These are phyloP conservation scores for Flexamia atlantica DNA, from an alignment of 2,888 invertebrate species.

Conservation along the genomic window DNA sequence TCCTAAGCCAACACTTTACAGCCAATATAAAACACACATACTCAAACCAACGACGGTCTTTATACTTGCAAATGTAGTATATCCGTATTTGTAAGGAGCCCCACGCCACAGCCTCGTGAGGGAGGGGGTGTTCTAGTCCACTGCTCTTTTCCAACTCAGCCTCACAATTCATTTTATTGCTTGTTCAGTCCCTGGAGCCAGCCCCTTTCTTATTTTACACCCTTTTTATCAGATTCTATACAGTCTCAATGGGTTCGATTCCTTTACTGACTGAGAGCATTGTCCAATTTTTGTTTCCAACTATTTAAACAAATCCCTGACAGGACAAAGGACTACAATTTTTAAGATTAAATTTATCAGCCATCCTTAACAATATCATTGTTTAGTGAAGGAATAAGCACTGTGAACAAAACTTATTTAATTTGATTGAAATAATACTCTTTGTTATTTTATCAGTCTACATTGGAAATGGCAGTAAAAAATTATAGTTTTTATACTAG, in stretches of 20 bases:
- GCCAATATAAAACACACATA: constrained; percentile 18
- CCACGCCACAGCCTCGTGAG: not conserved
- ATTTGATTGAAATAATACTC: too few relatives aligned
- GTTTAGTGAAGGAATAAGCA: too few relatives aligned
- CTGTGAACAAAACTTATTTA: too few relatives aligned
- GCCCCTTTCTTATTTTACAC: constrained; percentile 51
- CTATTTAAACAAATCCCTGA: not conserved
- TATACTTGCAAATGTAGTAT: constrained; percentile 11
- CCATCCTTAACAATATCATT: too few relatives aligned
- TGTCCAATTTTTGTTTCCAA: constrained; percentile 2
- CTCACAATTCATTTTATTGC: constrained; percentile 59
- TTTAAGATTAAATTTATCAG: too few relatives aligned
- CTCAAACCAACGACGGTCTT: not conserved
- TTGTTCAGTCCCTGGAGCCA: constrained; percentile 51
- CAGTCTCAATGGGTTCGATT: constrained; percentile 37
- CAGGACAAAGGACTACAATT: too few relatives aligned
- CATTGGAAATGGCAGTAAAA: too few relatives aligned
- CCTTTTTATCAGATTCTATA: constrained; percentile 56
- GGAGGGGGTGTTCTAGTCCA: constrained; percentile 1
- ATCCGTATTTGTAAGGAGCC: not conserved
- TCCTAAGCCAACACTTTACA: not conserved
- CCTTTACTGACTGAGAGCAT: constrained; percentile 18
- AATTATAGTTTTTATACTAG: too few relatives aligned
- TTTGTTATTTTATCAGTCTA: too few relatives aligned
- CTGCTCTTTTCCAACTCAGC: constrained; percentile 41